Percentiles rank a stretch among this genome's conserved stretches.
Conservation (phyloP, 1,140 invertebrate species). For the Steinernema feltiae region DNA sequence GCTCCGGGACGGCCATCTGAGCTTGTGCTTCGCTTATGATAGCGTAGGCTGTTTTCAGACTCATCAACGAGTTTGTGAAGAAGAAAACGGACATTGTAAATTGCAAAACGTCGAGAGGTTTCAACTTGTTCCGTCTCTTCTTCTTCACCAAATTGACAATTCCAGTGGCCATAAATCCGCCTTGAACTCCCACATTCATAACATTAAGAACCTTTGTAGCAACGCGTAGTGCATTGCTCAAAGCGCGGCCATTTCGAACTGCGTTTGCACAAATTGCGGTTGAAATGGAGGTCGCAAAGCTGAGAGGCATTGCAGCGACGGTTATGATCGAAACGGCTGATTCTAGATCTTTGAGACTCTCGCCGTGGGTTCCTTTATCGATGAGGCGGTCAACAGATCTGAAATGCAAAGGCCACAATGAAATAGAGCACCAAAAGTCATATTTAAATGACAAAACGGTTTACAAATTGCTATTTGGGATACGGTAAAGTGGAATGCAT, state of each 20-base stretch:
- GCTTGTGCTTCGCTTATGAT: conserved; percentile 17
- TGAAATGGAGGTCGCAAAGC: background rate
- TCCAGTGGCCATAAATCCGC: background rate
- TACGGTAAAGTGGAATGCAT: background rate
- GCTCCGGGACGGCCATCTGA: too few species aligned
- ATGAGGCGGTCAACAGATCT: conserved; percentile 8
- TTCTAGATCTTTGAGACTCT: conserved; percentile 16
- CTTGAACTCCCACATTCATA: background rate
- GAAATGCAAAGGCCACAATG: background rate
- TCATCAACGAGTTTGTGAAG: conserved; percentile 19
- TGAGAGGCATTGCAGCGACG: background rate
- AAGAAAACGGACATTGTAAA: conserved; percentile 23
- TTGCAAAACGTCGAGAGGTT: conserved; percentile 8
- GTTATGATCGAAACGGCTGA: too few species aligned
- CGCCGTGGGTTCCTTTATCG: conserved; percentile 24
- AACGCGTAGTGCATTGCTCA: background rate
- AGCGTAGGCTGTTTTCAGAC: conserved; percentile 2
- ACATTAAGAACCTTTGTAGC: background rate
- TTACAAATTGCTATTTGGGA: background rate
- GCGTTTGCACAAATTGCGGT: background rate
- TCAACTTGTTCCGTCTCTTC: background rate
- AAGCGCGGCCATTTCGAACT: conserved; percentile 14
- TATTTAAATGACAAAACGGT: background rate
- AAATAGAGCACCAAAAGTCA: background rate
- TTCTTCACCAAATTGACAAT: conserved; percentile 17